Evolutionary conservation across 2,888 invertebrate species (phyloP).

Genomic region (Neria commutata): DNA sequence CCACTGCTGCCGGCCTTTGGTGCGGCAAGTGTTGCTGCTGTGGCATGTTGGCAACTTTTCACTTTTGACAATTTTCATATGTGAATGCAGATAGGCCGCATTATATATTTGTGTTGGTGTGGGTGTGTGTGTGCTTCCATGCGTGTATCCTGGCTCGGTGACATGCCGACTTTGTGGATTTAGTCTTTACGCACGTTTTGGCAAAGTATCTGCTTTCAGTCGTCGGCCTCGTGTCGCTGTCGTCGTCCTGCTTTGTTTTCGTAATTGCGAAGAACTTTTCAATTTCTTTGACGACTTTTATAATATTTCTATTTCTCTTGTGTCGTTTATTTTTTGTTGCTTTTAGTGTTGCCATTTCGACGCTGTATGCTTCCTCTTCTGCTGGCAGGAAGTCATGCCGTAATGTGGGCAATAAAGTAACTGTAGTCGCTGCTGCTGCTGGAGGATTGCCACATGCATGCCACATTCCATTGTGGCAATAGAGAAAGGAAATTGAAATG

Average conservation of each 20-base stretch:
- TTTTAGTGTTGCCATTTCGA: neutral
- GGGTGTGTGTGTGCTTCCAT: neutral
- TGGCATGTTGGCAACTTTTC: slow-evolving; percentile 1
- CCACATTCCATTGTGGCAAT: neutral
- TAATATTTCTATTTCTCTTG: neutral
- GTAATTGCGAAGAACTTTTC: neutral
- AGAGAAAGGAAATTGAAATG: neutral
- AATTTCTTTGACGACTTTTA: slow-evolving; percentile 2
- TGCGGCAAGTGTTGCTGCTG: too few relatives aligned
- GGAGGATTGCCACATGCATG: too few relatives aligned
- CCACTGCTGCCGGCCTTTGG: too few relatives aligned
- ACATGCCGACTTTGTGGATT: slow-evolving; percentile 5
- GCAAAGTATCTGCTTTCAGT: neutral
- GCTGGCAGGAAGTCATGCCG: neutral
- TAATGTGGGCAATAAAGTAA: slow-evolving; percentile 1
- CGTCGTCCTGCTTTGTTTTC: too few relatives aligned
- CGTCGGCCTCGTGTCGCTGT: too few relatives aligned
- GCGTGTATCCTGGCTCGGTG: too few relatives aligned
- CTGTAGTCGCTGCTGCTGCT: neutral
- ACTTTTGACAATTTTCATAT: slow-evolving; percentile 1
- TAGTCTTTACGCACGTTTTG: slow-evolving; percentile 20
- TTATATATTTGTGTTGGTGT: neutral
- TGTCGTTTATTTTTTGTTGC: neutral
- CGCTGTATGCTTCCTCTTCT: neutral
- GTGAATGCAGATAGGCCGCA: neutral